Base-by-base conservation (phyloP, 2,113 vertebrate species). In the Cavia porcellus region DNA sequence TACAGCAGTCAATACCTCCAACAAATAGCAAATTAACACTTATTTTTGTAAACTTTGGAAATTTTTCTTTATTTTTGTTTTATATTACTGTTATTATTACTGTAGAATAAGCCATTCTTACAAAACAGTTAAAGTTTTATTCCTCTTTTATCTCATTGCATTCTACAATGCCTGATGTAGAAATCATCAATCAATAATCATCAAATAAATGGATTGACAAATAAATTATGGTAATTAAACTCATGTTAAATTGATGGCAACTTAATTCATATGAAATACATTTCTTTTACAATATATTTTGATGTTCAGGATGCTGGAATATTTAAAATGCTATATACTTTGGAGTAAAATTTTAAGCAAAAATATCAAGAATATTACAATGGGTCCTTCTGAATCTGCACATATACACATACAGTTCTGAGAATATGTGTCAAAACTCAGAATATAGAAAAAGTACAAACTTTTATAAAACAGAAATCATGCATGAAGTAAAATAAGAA, bases 311-410 rank as follows among this genome's bases (percentile, higher is more conserved):
- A 90, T 62, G 8, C 74, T 77, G 28, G 45, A 90, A 70, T 14
- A 2, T 7, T 88, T 74, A 89, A 80, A 68, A 55, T 61, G 45
- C 11, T 57, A 0, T 55, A 70, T 0, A 50, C 20, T 75, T 61
- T 7, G 30, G 7, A 59, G 6, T 85, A 68, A 83, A 62, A 90
- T 87, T 96, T 92, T n/a, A 95, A 57, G 30, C 28, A 68, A 87
- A 86, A 97, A 42, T 14, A 86, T 75, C 55, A 92, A 12, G 20
- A 91, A 79, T 72, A 92, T 72, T 89, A 52, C 94, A 92, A 84
- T 81, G 25, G 5, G 0, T 72, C 47, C 38, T 89, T 92, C 4
- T 62, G 35, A 87, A 57, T 74, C 25, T 87, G 15, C 10, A 38
- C 4, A 35, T 35, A 50, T 15, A 50, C 13, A 77, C 4, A 7